Conservation (phyloP, 2,888 invertebrate genomes). For the Dynastes grantii region DNA sequence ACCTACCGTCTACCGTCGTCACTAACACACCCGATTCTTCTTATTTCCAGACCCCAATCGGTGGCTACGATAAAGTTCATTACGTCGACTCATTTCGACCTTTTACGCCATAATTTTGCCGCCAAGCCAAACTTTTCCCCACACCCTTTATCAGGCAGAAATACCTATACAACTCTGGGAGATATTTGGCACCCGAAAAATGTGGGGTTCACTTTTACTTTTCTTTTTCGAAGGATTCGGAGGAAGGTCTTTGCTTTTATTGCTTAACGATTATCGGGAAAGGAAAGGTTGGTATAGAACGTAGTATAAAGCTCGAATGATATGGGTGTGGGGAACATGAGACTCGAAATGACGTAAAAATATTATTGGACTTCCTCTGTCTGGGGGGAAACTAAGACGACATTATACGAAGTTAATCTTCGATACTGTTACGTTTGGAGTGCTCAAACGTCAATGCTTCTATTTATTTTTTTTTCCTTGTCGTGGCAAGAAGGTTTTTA, state of each 20-base stretch:
- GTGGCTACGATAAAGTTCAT: slow-evolving; percentile 28
- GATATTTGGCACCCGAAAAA: neutral
- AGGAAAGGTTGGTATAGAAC: neutral
- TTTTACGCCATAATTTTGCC: slow-evolving; percentile 39
- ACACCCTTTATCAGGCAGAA: neutral
- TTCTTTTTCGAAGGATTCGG: neutral
- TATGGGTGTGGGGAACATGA: neutral
- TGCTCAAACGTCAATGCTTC: neutral
- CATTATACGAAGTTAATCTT: neutral
- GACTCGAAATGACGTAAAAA: neutral
- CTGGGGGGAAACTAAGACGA: neutral
- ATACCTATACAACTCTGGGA: neutral
- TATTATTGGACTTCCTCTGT: neutral
- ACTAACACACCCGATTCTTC: slow-evolving; percentile 5
- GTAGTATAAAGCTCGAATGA: no score
- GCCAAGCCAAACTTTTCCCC: neutral
- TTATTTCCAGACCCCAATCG: slow-evolving; percentile 4
- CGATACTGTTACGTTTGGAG: neutral
- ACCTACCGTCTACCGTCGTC: neutral
- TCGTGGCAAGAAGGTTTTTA: no score
- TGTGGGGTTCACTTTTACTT: neutral
- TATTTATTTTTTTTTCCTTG: no score
- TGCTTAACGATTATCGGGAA: slow-evolving; percentile 16
- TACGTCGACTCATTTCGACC: slow-evolving; percentile 36
- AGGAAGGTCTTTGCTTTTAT: slow-evolving; percentile 12